These are phyloP conservation scores for Brotula barbata DNA, from an alignment of 2,797 vertebrate genomes.

Conservation along the genomic window DNA sequence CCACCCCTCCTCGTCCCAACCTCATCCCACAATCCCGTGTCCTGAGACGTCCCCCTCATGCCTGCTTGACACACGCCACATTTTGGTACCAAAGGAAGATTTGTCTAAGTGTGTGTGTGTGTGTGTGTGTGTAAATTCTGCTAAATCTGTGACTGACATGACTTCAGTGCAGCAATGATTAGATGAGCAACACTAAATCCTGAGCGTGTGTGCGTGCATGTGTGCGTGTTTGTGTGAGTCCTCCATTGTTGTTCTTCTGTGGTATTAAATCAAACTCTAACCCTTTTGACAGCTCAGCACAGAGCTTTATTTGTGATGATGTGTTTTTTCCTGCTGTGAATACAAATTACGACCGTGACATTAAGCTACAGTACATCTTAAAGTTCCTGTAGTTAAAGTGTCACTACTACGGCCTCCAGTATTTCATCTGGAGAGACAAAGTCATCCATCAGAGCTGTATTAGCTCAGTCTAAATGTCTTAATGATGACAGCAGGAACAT, in stretches of 20 bases:
- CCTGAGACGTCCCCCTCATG: no score
- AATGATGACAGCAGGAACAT: constrained; percentile 3
- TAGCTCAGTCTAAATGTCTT: constrained; percentile 7
- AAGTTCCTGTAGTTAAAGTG: constrained; percentile 23
- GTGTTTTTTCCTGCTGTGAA: constrained; percentile 32
- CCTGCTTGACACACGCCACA: no score
- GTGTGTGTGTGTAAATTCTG: no score
- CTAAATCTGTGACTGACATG: no score
- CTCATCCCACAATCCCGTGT: no score
- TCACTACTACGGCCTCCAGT: constrained; percentile 25
- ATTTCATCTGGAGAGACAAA: constrained; percentile 24
- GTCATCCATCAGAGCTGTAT: constrained; percentile 26
- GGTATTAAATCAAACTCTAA: constrained; percentile 53
- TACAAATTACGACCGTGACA: constrained; percentile 35
- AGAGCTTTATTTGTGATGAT: constrained; percentile 23
- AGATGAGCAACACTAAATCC: no score
- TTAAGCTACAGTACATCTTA: constrained; percentile 27
- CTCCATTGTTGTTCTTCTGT: constrained; percentile 19
- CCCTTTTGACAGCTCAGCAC: constrained; percentile 27
- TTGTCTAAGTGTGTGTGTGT: no score
- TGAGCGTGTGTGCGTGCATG: no score
- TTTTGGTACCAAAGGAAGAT: no score
- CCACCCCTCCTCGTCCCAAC: no score
- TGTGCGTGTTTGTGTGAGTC: background rate
- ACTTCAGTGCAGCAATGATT: no score